phyloP scores from a whole-genome alignment of 2,113 vertebrate genomes.

The Microtus pennsylvanicus region DNA sequence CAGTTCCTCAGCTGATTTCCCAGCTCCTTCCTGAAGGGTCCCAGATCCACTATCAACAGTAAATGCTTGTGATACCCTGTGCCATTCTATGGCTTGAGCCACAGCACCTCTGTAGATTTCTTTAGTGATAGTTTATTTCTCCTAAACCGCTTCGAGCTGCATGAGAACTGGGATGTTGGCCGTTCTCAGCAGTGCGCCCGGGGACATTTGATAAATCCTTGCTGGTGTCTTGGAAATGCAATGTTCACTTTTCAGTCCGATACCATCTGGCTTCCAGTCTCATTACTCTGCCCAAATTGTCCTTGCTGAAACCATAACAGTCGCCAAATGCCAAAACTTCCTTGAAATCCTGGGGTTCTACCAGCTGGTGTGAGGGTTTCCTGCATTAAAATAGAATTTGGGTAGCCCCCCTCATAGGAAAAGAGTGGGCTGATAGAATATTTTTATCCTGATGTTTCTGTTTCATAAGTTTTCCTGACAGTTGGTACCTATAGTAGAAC shows the following conservation, averaged over 20 bases:
- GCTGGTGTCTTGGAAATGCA: conserved; percentile 17
- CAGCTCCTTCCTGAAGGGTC: not conserved
- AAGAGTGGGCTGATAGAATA: not conserved
- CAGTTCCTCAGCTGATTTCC: not conserved
- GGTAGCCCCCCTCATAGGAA: not conserved
- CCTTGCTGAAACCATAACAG: conserved; percentile 52
- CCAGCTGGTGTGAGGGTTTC: conserved; percentile 41
- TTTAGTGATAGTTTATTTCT: not conserved
- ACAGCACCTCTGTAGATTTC: not conserved
- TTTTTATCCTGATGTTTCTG: conserved; percentile 22
- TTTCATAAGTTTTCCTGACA: conserved; percentile 52
- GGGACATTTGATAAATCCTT: not conserved
- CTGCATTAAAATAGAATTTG: conserved; percentile 56
- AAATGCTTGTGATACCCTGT: accelerated
- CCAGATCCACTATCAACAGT: too few species aligned
- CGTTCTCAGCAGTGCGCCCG: not conserved
- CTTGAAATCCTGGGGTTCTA: conserved; percentile 25
- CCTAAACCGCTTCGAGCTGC: not conserved
- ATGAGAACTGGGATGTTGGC: not conserved
- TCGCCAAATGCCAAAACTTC: not conserved
- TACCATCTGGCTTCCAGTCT: not conserved
- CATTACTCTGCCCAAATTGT: not conserved
- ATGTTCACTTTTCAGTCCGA: not conserved
- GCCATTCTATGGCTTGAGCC: not conserved
- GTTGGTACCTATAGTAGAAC: not conserved